Base-by-base conservation (phyloP, 2,113 vertebrate genomes). In the Coturnix japonica region DNA sequence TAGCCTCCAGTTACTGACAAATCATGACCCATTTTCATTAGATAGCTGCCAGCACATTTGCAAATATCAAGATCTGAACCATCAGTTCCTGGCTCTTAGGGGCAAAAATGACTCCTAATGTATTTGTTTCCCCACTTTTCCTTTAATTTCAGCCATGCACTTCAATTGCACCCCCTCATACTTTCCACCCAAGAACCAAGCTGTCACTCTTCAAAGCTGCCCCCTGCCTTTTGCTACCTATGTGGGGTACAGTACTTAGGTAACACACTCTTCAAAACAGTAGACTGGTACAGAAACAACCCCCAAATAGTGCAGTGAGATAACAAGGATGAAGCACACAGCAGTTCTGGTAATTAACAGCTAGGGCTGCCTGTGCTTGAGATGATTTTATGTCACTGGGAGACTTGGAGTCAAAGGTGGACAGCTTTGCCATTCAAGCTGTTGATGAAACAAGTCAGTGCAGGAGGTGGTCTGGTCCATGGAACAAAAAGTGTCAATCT, bases 331-430 rank as follows among this genome's bases (percentile, higher is more conserved):
- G 20, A 89, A 91, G 53, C 41, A 37, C 6, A 3, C 21, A 49
- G 65, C 16, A 76, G 21, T 73, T 89, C 54, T 82, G 54, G 63
- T 87, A 85, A 95, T 81, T 91, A 91, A 89, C 63, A 94, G 30
- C 63, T 89, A 41, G 33, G 71, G 64, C 30, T 87, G 63, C 44
- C 59, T 85, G 35, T 4, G 3, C 41, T 82, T 82, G 35, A 53
- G 53, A 51, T 81, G 56, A 65, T 69, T 83, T 90, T 85, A 53
- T 89, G 0, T 26, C 74, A 54, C 64, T 78, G 41, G 41, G 73
- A 92, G 89, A 92, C 73, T 57, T 92, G 61, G 63, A 94, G 90
- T 81, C 43, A 85, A 85, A 44, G 47, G 70, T 57, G 63, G 74
- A 57, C 49, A 85, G 61, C 30, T 91, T 92, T 91, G 84, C 37